Percentiles rank a stretch among this genome's conserved stretches.
These are phyloP conservation scores for Drosophila watanabei DNA, from an alignment of 1,140 invertebrate species.

Conservation along the genomic window DNA sequence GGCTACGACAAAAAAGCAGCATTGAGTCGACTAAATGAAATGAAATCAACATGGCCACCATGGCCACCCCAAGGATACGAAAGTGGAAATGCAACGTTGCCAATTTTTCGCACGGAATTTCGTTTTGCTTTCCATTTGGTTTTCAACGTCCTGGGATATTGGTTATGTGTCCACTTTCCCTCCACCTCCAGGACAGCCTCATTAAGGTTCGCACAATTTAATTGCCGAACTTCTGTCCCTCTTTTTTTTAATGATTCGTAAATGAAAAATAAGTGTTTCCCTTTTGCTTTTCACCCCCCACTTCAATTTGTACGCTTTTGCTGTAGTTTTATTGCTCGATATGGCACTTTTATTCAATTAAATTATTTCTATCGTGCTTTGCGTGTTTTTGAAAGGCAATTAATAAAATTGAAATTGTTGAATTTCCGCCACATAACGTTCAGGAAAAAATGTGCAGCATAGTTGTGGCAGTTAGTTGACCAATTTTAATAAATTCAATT, in stretches of 20 bases:
- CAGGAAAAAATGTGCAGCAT: slow-evolving; percentile 13
- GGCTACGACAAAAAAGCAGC: slow-evolving; percentile 59
- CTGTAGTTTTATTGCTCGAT: slow-evolving; percentile 12
- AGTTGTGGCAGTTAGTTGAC: slow-evolving; percentile 37
- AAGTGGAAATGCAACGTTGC: slow-evolving; percentile 71
- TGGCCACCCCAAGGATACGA: slow-evolving; percentile 67
- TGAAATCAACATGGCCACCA: slow-evolving; percentile 82
- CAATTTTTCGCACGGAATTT: slow-evolving; percentile 60
- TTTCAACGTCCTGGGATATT: slow-evolving; percentile 37
- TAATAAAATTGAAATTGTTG: slow-evolving; percentile 70
- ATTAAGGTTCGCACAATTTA: slow-evolving; percentile 50
- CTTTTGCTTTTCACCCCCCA: background rate
- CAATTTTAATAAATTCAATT: slow-evolving; percentile 68
- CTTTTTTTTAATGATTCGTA: slow-evolving; percentile 29
- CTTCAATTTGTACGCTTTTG: slow-evolving; percentile 24
- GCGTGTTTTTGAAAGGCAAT: slow-evolving; percentile 61
- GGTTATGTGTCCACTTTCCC: background rate
- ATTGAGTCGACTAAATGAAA: slow-evolving; percentile 72
- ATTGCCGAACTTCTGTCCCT: slow-evolving; percentile 36
- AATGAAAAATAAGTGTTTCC: slow-evolving; percentile 44
- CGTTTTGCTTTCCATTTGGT: slow-evolving; percentile 46
- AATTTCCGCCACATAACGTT: slow-evolving; percentile 40
- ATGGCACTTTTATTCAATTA: slow-evolving; percentile 56
- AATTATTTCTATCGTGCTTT: slow-evolving; percentile 34
- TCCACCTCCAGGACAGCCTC: slow-evolving; percentile 21